Evolutionary conservation across 2,797 vertebrate species (phyloP), one percentile per base, ranked within the genome.

Genomic region (Lacerta bilineata): DNA sequence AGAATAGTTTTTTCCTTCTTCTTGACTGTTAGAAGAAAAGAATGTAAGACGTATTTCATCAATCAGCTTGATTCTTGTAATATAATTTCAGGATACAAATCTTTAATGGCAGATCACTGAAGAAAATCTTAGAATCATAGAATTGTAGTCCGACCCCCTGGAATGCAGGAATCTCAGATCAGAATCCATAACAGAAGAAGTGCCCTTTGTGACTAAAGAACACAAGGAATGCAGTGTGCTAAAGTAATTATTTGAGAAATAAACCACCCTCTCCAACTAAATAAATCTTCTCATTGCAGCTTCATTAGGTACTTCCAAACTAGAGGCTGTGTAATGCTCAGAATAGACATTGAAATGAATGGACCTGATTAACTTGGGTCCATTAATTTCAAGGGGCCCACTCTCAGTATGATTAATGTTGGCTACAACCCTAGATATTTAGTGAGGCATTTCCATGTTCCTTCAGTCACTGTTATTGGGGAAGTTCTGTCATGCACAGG

Each of bases 1-100:
- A 85, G 90, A 39, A 80, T 93, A 91, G 17, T 71, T 88, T 76
- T 95, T 94, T 29, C 91, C 93, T 79, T 93, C 93, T 81, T 89
- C 1, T 55, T 89, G 91, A 91, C 95, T 96, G 76, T 8, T 93
- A 94, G 8, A 61, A 3, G 87, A 17, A 41, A 36, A 1, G 85
- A 27, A 25, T 80, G 61, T 9, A 59, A 83, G 29, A 81, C 86
- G 43, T n/a, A 13, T 89, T 76, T 13, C 36, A n/a, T 55, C n/a
- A 6, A 71, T 50, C 27, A 75, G 72, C 77, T 59, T 5, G 23
- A 39, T 43, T 64, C 68, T 50, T 4, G 39, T 76, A 88, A 18
- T 77, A n/a, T 39, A 80, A 69, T 41, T 25, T 18, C 1, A 20
- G 33, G 0, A 3, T 10, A 6, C 74, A 85, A 89, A 69, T 33